Evolutionary conservation across 2,888 invertebrate species (phyloP), one percentile per base, ranked within the genome.

Genomic region (Kryphioiulus occultus): DNA sequence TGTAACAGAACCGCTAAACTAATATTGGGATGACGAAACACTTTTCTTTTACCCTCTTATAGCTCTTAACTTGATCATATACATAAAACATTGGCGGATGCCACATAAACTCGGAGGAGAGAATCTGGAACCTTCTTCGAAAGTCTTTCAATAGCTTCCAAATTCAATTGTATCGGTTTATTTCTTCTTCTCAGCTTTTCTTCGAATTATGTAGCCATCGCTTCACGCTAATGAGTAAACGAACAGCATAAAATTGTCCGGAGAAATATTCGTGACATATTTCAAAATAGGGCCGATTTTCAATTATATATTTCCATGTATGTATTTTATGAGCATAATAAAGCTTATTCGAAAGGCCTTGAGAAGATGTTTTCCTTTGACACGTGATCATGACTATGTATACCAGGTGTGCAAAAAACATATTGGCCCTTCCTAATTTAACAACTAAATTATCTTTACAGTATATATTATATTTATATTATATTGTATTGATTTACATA

Each of bases 1-100:
- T 86, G 86, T 86, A 86, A 86, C 44, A 86, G 86, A 86, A 59
- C 86, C 86, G 59, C 86, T 86, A 86, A 86, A 86, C 86, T 86
- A 86, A 86, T 86, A 86, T 53, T 86, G 86, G 85, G 85, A 85
- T 85, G 85, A 85, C 85, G 85, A 85, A 85, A 85, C 85, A 78
- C 85, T 85, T 85, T 44, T 85, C 85, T 85, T 78, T 85, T 85
- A 85, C 85, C 85, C 39, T 85, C 42, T 85, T 85, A 85, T 39
- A 39, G 44, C 85, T 85, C 85, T 85, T 85, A 85, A 85, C 85
- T 85, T 85, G 39, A 35, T 85, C 85, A 44, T 85, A 85, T 44
- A 85, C 44, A 85, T 85, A 85, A 85, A 39, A 85, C 44, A 35
- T 85, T 1, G 32, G 22, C 44, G 44, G 39, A 26, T 78, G 78